phyloP scores from a whole-genome alignment of 2,888 invertebrate species.

The Dynastes maya region DNA sequence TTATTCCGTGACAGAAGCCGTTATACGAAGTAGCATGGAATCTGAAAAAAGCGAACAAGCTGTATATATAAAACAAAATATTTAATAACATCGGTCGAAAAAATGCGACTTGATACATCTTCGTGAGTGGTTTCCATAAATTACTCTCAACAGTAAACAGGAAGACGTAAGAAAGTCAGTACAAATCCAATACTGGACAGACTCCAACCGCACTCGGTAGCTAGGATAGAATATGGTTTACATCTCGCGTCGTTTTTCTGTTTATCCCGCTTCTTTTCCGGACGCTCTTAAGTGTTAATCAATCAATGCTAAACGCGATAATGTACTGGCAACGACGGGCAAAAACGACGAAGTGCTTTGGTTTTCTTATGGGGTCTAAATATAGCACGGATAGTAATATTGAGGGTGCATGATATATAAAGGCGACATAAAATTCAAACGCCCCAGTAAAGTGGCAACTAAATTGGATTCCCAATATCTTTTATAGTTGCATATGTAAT shows the following conservation, averaged over 20 bases:
- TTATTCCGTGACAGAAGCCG: conserved; percentile 6
- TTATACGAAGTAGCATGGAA: background rate
- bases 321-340: conserved; percentile 17
- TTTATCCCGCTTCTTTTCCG: conserved; percentile 6
- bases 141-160: conserved; percentile 30
- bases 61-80: conserved; percentile 13
- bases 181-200: conserved; percentile 36
- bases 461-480: background rate
- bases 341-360: background rate
- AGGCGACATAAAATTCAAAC: background rate
- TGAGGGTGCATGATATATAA: background rate
- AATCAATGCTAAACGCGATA: conserved; percentile 35
- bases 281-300: conserved; percentile 35
- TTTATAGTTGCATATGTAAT: background rate
- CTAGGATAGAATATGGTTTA: conserved; percentile 13
- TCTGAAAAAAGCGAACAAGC: background rate
- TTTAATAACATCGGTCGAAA: conserved; percentile 32
- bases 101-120: conserved; percentile 24
- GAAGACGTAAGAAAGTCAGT: conserved; percentile 38
- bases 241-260: conserved; percentile 9
- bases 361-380: background rate
- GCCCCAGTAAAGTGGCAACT: background rate
- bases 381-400: background rate
- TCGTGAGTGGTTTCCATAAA: conserved; percentile 20
- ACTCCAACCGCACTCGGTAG: conserved; percentile 25